These are phyloP conservation scores for Heliothis virescens DNA, from an alignment of 1,140 invertebrate species.

Conservation along the genomic window DNA sequence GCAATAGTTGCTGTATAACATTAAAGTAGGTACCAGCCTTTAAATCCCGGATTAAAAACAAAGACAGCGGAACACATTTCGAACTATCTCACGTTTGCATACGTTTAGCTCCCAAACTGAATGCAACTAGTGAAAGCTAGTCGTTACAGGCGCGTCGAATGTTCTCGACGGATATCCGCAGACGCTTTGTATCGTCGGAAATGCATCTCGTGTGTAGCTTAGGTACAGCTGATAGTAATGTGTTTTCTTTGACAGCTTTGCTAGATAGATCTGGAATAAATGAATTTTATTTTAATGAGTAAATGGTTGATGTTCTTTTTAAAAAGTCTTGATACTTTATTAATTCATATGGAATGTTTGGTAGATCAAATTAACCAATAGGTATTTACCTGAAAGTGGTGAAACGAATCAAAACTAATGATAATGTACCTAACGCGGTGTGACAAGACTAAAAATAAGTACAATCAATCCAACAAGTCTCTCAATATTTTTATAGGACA, in stretches of 20 bases:
- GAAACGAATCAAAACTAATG: too few species aligned
- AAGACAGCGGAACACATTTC: background rate
- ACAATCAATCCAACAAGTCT: background rate
- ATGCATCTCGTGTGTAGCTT: conserved; percentile 29
- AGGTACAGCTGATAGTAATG: conserved; percentile 10
- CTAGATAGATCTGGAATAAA: background rate
- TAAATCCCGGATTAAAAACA: background rate
- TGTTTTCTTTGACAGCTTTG: background rate
- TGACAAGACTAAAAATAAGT: too few species aligned
- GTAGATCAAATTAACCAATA: too few species aligned
- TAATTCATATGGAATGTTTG: too few species aligned
- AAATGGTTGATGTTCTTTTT: background rate
- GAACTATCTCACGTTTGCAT: conserved; percentile 2
- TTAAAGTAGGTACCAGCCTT: too few species aligned
- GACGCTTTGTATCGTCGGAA: conserved; percentile 21
- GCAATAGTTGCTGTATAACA: too few species aligned
- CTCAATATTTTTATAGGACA: background rate
- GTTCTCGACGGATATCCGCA: conserved; percentile 5
- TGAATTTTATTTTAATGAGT: background rate
- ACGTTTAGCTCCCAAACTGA: conserved; percentile 4
- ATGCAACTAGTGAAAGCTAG: conserved; percentile 10
- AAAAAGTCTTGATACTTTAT: too few species aligned
- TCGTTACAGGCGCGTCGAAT: conserved; percentile 18
- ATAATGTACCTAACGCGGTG: too few species aligned
- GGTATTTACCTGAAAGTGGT: too few species aligned